Percentiles rank a stretch among this genome's conserved stretches.
Evolutionary conservation across 2,113 vertebrate species (phyloP).

Genomic region (Motacilla alba): DNA sequence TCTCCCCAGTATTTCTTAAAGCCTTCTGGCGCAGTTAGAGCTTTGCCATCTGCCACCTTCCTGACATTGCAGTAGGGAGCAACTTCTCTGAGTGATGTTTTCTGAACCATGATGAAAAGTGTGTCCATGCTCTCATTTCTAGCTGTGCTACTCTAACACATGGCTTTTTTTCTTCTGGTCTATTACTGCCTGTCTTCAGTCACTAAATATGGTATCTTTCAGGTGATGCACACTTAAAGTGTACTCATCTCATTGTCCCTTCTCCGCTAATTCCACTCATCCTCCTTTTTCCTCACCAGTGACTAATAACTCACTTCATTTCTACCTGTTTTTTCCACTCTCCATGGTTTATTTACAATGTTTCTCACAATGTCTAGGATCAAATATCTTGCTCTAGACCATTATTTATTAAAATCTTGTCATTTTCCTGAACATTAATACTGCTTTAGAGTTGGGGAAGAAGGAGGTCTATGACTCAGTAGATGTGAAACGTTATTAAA

Average conservation of each 20-base stretch:
- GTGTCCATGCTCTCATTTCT: neutral
- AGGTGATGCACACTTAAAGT: neutral
- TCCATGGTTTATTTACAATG: conserved; percentile 26
- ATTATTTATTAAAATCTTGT: conserved; percentile 30
- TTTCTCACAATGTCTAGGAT: conserved; percentile 1
- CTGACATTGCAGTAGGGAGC: neutral
- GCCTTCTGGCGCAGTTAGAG: conserved; percentile 19
- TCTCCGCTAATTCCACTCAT: neutral
- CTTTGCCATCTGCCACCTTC: conserved; percentile 25
- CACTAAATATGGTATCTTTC: conserved; percentile 36
- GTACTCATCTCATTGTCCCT: neutral
- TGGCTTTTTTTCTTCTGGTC: neutral
- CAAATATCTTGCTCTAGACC: conserved; percentile 23
- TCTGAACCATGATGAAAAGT: conserved; percentile 6
- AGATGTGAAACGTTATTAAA: neutral
- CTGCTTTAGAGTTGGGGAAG: neutral
- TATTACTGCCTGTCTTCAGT: conserved; percentile 2
- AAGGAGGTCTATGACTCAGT: neutral
- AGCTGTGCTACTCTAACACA: neutral
- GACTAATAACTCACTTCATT: neutral
- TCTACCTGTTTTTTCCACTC: neutral
- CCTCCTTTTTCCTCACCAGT: neutral
- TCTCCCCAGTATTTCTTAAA: neutral
- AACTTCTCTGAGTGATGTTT: neutral
- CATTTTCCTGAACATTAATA: neutral